Evolutionary conservation across 2,888 invertebrate genomes (phyloP).

Genomic region (Eristalis arbustorum): DNA sequence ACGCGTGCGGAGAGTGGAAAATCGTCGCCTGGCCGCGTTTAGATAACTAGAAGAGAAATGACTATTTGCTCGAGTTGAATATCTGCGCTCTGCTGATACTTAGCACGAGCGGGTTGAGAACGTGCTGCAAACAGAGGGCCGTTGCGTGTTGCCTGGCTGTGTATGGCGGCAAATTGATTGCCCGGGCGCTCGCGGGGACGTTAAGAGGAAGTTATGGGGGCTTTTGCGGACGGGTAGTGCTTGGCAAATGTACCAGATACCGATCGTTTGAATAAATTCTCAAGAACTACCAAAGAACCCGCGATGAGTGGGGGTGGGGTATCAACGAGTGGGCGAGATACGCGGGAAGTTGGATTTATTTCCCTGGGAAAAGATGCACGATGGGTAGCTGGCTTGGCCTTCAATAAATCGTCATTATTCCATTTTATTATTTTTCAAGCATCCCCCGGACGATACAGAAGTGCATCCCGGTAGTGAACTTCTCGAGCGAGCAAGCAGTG

Average conservation of each 20-base stretch:
- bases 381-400: too few relatives aligned
- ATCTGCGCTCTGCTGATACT: background rate
- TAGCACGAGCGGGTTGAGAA: background rate
- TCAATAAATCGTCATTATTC: too few relatives aligned
- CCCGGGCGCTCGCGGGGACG: background rate
- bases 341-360: too few relatives aligned
- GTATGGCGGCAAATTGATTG: constrained; percentile 55
- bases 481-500: too few relatives aligned
- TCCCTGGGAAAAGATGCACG: too few relatives aligned
- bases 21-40: constrained; percentile 46
- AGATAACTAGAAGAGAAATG: constrained; percentile 66
- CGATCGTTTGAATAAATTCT: constrained; percentile 44
- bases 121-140: constrained; percentile 3
- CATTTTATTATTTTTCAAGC: too few relatives aligned
- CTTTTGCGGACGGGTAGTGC: constrained; percentile 15
- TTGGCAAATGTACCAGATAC: constrained; percentile 54
- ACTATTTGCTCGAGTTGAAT: constrained; percentile 38
- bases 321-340: too few relatives aligned
- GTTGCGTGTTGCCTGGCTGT: constrained; percentile 4
- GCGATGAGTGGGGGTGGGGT: too few relatives aligned
- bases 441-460: too few relatives aligned
- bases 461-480: too few relatives aligned
- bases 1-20: background rate
- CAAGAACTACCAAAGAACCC: constrained; percentile 11
- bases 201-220: constrained; percentile 53